Conservation (phyloP, 2,113 vertebrate genomes). For the Eulemur rufifrons region DNA sequence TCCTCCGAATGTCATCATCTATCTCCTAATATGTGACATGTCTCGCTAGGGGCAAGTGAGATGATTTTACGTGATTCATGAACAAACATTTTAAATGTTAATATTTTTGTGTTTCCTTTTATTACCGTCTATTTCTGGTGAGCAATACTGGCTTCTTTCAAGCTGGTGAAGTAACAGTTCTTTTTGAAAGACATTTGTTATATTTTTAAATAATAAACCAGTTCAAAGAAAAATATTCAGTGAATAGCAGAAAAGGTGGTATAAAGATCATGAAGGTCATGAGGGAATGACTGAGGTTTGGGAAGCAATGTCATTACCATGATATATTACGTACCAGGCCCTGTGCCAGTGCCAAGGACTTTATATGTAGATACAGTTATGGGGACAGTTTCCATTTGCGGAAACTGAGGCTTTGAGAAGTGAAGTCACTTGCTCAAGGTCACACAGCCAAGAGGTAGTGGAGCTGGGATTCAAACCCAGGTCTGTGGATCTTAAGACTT, state of each 20-base stretch:
- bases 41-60: not conserved
- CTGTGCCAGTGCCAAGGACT: not conserved
- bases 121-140: conserved; percentile 17
- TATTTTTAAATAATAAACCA: not conserved
- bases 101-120: conserved; percentile 36
- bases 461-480: not conserved
- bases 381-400: not conserved
- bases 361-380: not conserved
- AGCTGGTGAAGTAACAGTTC: not conserved
- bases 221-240: not conserved
- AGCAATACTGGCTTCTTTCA: not conserved
- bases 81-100: not conserved
- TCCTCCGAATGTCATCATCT: not conserved
- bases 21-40: not conserved
- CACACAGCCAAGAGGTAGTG: not conserved
- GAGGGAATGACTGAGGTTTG: not conserved
- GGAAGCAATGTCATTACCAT: not conserved
- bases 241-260: not conserved
- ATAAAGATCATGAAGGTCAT: not conserved
- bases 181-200: conserved; percentile 10
- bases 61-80: not conserved
- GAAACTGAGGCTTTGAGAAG: not conserved
- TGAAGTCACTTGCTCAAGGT: not conserved
- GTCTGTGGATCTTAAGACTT: not conserved
- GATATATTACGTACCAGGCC: not conserved